A percentile compares a stretch with the other conserved stretches of the same genome.
These are phyloP conservation scores for Puma concolor DNA, from an alignment of 2,113 vertebrate species.

Conservation along the genomic window DNA sequence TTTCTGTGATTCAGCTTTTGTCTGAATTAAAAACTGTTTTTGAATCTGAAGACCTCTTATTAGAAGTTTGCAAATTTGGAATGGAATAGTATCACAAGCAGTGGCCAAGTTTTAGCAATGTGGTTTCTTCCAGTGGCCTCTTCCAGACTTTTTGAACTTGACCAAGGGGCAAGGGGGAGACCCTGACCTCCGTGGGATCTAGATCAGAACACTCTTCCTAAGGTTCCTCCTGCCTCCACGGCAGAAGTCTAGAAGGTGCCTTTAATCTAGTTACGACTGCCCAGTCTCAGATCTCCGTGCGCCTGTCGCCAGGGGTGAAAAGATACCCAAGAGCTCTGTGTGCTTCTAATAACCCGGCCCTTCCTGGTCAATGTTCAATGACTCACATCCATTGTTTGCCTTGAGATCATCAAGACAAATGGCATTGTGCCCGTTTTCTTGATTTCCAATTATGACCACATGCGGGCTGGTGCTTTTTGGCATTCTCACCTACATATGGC, in stretches of 20 bases:
- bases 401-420: neutral
- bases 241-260: neutral
- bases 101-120: neutral
- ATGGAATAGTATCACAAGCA: neutral
- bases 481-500: neutral
- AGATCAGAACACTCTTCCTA: neutral
- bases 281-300: neutral
- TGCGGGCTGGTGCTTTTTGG: neutral
- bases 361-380: neutral
- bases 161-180: neutral
- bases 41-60: neutral
- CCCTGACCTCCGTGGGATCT: neutral
- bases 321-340: neutral
- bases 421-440: neutral
- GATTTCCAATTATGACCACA: neutral
- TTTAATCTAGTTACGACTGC: neutral
- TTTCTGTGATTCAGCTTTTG: neutral
- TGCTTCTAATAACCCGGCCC: rapidly evolving
- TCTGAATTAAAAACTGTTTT: neutral
- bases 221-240: neutral
- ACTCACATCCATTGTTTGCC: neutral
- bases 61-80: neutral
- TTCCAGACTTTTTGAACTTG: neutral
- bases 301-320: neutral
- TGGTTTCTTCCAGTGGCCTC: neutral